Conservation (phyloP, 2,888 invertebrate genomes). For the Atrina japonica region DNA sequence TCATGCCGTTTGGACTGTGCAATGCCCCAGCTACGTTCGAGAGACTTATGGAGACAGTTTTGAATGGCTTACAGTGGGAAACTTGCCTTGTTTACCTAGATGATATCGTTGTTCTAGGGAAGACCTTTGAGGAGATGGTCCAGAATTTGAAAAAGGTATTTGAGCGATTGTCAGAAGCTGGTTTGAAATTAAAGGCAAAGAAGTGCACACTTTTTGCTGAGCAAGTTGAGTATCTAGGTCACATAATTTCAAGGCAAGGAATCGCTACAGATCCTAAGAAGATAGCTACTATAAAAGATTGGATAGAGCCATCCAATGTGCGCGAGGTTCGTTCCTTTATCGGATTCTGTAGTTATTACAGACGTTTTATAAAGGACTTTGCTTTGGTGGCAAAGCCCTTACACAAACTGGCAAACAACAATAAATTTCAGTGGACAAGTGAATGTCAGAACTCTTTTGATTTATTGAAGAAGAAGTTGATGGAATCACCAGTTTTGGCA, state of each 20-base stretch:
- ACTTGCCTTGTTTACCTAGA: conserved; percentile 77
- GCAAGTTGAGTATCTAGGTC: conserved; percentile 27
- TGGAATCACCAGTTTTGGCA: conserved; percentile 33
- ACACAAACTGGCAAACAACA: conserved; percentile 37
- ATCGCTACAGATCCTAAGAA: conserved; percentile 41
- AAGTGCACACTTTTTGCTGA: conserved; percentile 31
- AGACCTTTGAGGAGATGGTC: conserved; percentile 51
- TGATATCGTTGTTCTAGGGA: conserved; percentile 69
- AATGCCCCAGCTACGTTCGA: conserved; percentile 75
- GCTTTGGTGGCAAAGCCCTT: conserved; percentile 49
- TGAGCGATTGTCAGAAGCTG: conserved; percentile 41
- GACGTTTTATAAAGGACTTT: conserved; percentile 50
- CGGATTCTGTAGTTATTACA: conserved; percentile 52
- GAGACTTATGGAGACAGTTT: conserved; percentile 68
- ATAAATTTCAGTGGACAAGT: conserved; percentile 39
- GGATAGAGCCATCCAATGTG: conserved; percentile 35
- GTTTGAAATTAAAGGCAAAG: conserved; percentile 43
- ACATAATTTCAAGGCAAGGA: conserved; percentile 17
- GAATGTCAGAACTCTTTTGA: conserved; percentile 36
- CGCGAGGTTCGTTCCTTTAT: conserved; percentile 47
- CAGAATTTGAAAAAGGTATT: conserved; percentile 42
- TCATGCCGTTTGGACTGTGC: conserved; percentile 72
- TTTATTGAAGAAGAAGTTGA: conserved; percentile 28
- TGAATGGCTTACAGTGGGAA: conserved; percentile 59
- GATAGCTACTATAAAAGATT: conserved; percentile 38